phyloP scores from a whole-genome alignment of 2,888 invertebrate species.

The Cheilosia variabilis region DNA sequence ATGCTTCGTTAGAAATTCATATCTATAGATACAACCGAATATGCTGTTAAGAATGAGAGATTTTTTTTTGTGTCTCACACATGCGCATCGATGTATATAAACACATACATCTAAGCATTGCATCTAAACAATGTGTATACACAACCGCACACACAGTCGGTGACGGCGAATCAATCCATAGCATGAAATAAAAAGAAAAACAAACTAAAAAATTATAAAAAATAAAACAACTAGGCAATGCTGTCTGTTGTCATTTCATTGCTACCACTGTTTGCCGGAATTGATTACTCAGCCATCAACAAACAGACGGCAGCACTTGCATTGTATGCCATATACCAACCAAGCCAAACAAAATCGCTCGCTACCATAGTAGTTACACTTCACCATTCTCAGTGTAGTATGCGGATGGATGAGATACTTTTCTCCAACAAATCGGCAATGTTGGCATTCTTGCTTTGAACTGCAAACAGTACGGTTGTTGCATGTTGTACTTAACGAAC shows the following conservation, averaged over 20 bases:
- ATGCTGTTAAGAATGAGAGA: slow-evolving; percentile 50
- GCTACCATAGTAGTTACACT: slow-evolving; percentile 19
- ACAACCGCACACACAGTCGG: slow-evolving; percentile 43
- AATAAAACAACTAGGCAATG: slow-evolving; percentile 1
- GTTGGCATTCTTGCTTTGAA: slow-evolving; percentile 84
- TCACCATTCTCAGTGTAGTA: slow-evolving; percentile 3
- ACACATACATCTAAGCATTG: slow-evolving; percentile 75
- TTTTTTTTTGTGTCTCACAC: slow-evolving; percentile 38
- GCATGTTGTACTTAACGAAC: slow-evolving; percentile 45
- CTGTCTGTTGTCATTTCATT: slow-evolving; percentile 1
- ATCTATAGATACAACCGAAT: slow-evolving; percentile 3
- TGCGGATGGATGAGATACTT: slow-evolving; percentile 62
- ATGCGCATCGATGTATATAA: slow-evolving; percentile 74
- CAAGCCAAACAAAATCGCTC: slow-evolving; percentile 19
- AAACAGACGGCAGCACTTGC: slow-evolving; percentile 71
- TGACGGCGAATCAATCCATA: slow-evolving; percentile 50
- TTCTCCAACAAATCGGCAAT: slow-evolving; percentile 77
- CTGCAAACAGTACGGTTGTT: slow-evolving; percentile 83
- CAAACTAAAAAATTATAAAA: slow-evolving; percentile 11
- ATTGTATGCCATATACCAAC: slow-evolving; percentile 58
- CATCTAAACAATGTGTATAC: slow-evolving; percentile 72
- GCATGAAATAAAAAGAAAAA: slow-evolving; percentile 8
- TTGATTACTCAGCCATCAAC: slow-evolving; percentile 72
- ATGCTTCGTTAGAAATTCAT: slow-evolving; percentile 1
- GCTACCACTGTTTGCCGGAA: slow-evolving; percentile 35